Base-by-base conservation (phyloP, 2,888 invertebrate genomes). In the Drosophila meridionalis region DNA sequence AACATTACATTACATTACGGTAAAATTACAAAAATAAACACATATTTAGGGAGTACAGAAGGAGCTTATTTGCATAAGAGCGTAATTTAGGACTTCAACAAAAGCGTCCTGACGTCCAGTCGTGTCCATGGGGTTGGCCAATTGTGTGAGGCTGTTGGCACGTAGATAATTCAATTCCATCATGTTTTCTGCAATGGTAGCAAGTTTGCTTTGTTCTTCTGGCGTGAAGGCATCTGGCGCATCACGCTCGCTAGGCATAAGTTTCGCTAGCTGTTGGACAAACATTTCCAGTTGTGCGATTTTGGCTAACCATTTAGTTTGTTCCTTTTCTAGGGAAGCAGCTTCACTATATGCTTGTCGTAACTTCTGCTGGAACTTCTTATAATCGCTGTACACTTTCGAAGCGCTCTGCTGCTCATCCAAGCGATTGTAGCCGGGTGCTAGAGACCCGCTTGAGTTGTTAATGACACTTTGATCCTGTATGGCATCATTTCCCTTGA, bases 181-280 rank as follows among this genome's bases (percentile, higher is more conserved):
- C 82, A 93, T 83, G 50, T 83, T 87, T 9, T 81, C 76, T 0
- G 87, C 86, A 8, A 92, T 78, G 5, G 66, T 45, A 4, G 69
- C 52, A 0, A 92, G 61, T 28, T 77, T 84, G 0, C 12, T 40
- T 48, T 87, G 78, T 36, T 92, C 91, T 6, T 72, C 78, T 1
- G 61, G 4, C 2, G 83, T 88, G 26, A 92, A 87, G 1, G 92
- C 91, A 14, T 83, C 72, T 1, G 67, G 62, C 0, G 67, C 71
- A 1, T 78, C 71, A 0, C 67, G 73, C 0, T 82, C 78, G 2
- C 76, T 47, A 0, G 86, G 89, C 66, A 91, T 55, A 0, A 92
- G 69, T 43, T 92, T 91, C 30, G 88, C 83, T 52, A 92, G 58
- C 50, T 92, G 91, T 45, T 90, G 90, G 0, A 88, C 82, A 57